Base-by-base conservation (phyloP, 2,113 vertebrate genomes). In the Ifrita kowaldi region DNA sequence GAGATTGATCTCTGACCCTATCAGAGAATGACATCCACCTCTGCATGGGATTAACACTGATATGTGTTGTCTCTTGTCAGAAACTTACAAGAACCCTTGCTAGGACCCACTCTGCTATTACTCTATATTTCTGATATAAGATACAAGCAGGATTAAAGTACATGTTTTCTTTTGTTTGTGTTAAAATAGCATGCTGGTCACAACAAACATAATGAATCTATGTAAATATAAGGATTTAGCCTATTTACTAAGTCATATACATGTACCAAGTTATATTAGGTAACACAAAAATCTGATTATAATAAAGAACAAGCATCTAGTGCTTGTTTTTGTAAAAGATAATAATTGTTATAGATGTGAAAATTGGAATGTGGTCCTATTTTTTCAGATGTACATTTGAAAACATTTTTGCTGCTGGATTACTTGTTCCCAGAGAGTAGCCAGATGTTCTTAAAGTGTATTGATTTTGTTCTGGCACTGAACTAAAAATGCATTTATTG, bases 301-400 rank as follows among this genome's bases (percentile, higher is more conserved):
- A 74, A 50, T 56, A 27, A 35, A 68, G 57, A 32, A 0, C 2
- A 68, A 89, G 5, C 6, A 62, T 59, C 53, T 42, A 65, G 3
- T 71, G 7, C 4, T 67, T 84, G 17, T 27, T 75, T 94, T 63
- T 55, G 3, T 76, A 46, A 71, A 81, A 89, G 1, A 17, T n/a
- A 1, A 7, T 64, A 53, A 53, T 47, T 5, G 0, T 10, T 55
- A 13, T 33, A 37, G 28, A 37, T 28, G 16, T 2, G 4, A 49
- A 82, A 87, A 68, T 21, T 7, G 1, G 11, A 47, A 60, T 39
- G 5, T 39, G 35, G 7, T 56, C 14, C 4, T 44, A 7, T 53
- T 57, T 90, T 75, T 68, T 73, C 21, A 49, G 39, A 56, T 64
- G 3, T 37, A 30, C 4, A 24, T 62, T 84, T 91, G 44, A 76